These are phyloP conservation scores for Pterostichus niger DNA, from an alignment of 2,888 invertebrate genomes.

Conservation along the genomic window DNA sequence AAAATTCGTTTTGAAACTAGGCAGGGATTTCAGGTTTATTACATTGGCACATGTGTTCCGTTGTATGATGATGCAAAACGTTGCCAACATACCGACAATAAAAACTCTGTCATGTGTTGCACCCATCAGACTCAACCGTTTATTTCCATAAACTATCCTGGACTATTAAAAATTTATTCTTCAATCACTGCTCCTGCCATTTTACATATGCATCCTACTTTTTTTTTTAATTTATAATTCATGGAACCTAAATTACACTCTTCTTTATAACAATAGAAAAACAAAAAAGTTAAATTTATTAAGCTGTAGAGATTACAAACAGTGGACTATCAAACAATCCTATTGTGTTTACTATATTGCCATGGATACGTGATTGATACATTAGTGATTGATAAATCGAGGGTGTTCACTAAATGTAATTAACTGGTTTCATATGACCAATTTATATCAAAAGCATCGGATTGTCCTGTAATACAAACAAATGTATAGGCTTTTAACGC, in stretches of 20 bases:
- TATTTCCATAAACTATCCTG: conserved; percentile 54
- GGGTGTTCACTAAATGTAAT: conserved; percentile 67
- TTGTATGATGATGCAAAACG: conserved; percentile 59
- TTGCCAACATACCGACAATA: conserved; percentile 59
- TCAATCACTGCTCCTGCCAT: conserved; percentile 20
- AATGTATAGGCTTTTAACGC: conserved; percentile 62
- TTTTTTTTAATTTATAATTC: conserved; percentile 14
- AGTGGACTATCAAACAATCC: conserved; percentile 23
- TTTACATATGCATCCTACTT: neutral
- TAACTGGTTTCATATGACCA: conserved; percentile 69
- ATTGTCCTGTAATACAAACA: conserved; percentile 66
- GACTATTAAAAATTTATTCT: conserved; percentile 54
- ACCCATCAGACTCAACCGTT: conserved; percentile 33
- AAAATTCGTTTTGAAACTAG: conserved; percentile 61
- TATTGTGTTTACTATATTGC: neutral
- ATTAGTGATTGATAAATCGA: conserved; percentile 45
- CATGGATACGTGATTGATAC: conserved; percentile 38
- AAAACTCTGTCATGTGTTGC: conserved; percentile 61
- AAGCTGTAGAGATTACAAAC: neutral
- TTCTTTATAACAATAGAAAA: no score
- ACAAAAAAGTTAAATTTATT: neutral
- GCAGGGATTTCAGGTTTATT: conserved; percentile 65
- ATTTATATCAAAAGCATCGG: conserved; percentile 70
- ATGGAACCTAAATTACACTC: conserved; percentile 5
- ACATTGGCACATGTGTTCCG: conserved; percentile 63